Evolutionary conservation across 2,797 vertebrate species (phyloP).

Genomic region (Clarias fuscus): DNA sequence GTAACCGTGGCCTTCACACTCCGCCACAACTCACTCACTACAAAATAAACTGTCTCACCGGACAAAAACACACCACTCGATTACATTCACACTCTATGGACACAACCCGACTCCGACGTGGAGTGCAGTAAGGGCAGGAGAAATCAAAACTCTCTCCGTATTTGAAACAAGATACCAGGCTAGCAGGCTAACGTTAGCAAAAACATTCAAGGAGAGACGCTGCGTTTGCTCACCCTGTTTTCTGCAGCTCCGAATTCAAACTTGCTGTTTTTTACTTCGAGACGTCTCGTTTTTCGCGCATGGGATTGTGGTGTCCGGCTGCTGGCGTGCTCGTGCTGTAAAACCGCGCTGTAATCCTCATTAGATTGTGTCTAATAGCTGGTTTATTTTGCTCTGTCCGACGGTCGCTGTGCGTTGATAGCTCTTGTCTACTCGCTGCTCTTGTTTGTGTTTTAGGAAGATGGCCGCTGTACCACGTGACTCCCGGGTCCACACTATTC

Average conservation of each 20-base stretch:
- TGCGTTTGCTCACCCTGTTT: constrained; percentile 76
- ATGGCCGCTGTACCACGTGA: constrained; percentile 84
- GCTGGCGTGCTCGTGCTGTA: constrained; percentile 73
- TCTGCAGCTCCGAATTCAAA: constrained; percentile 68
- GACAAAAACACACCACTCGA: neutral
- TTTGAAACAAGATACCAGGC: constrained; percentile 1
- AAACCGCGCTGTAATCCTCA: constrained; percentile 65
- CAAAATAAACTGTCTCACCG: neutral
- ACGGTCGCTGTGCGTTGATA: constrained; percentile 77
- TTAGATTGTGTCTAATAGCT: constrained; percentile 67
- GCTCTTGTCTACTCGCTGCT: constrained; percentile 74
- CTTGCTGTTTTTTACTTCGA: constrained; percentile 50
- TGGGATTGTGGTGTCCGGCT: constrained; percentile 70
- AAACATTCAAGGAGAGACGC: constrained; percentile 56
- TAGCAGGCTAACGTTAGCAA: constrained; percentile 35
- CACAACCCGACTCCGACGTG: neutral
- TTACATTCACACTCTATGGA: constrained; percentile 51
- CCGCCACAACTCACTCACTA: neutral
- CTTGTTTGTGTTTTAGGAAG: constrained; percentile 92
- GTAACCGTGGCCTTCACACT: constrained; percentile 45
- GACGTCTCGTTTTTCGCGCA: constrained; percentile 61
- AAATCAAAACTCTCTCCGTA: neutral
- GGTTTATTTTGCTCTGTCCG: constrained; percentile 69
- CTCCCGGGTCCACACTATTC: neutral
- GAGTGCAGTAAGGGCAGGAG: neutral